phyloP scores from a whole-genome alignment of 2,888 invertebrate genomes.

The Perizoma flavofasciatum region DNA sequence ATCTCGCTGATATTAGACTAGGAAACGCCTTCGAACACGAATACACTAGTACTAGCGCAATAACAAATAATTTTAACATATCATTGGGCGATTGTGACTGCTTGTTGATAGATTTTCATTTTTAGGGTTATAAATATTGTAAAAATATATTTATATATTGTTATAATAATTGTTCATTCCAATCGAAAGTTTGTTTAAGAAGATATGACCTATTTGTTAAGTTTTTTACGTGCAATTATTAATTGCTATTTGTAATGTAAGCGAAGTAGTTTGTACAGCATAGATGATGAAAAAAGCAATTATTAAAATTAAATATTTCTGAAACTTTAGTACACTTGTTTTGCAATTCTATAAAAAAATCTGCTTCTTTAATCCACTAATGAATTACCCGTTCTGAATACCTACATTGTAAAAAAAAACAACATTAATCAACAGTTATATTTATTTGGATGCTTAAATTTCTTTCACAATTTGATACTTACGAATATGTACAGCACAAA shows the following conservation, averaged over 20 bases:
- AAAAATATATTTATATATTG: constrained; percentile 65
- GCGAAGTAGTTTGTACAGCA: constrained; percentile 83
- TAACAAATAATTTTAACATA: constrained; percentile 83
- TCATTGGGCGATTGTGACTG: constrained; percentile 85
- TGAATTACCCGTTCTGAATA: too few species aligned
- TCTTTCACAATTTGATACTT: constrained; percentile 56
- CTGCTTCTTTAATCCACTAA: too few species aligned
- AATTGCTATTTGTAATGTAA: constrained; percentile 83
- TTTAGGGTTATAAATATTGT: constrained; percentile 80
- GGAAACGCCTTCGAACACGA: constrained; percentile 35
- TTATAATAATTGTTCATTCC: constrained; percentile 83
- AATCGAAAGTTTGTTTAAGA: constrained; percentile 83
- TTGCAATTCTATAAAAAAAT: constrained; percentile 36
- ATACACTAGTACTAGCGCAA: constrained; percentile 67
- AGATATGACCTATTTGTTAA: constrained; percentile 80
- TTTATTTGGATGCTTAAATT: constrained; percentile 77
- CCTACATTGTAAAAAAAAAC: constrained; percentile 37
- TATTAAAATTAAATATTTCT: constrained; percentile 83
- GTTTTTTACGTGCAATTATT: constrained; percentile 85
- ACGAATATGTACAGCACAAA: constrained; percentile 64
- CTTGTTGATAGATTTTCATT: constrained; percentile 81
- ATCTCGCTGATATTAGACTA: constrained; percentile 35
- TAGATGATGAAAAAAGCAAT: constrained; percentile 82
- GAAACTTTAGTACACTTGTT: constrained; percentile 67
- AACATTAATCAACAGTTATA: constrained; percentile 72